These are phyloP conservation scores for Ceryle rudis DNA, from an alignment of 2,797 vertebrate genomes.

Conservation along the genomic window DNA sequence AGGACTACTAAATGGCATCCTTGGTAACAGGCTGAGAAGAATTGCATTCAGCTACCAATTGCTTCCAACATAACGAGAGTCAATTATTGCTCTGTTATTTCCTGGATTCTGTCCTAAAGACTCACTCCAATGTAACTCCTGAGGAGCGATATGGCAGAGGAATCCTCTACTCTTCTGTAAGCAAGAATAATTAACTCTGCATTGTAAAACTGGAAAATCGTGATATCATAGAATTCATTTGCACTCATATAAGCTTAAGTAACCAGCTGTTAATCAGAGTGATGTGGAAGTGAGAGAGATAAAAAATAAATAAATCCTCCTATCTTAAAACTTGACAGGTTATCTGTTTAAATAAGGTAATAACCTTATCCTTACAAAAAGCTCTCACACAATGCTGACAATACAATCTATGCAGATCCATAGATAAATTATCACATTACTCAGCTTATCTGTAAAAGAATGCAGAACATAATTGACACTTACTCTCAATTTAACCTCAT, in stretches of 20 bases:
- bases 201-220: background rate
- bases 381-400: background rate
- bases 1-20: background rate
- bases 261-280: background rate
- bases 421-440: background rate
- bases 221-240: background rate
- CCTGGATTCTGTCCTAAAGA: background rate
- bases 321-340: background rate
- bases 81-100: background rate
- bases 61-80: background rate
- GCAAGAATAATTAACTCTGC: background rate
- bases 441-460: background rate
- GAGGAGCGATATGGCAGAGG: background rate
- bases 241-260: background rate
- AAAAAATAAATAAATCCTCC: background rate
- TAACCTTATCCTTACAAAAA: background rate
- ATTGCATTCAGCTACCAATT: background rate
- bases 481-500: background rate
- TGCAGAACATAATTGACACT: background rate
- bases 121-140: background rate
- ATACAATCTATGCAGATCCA: background rate
- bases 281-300: background rate
- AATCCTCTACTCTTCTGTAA: background rate
- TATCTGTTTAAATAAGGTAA: background rate
- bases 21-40: background rate